Base-by-base conservation (phyloP, 2,113 vertebrate species). In the Furnarius figulus region DNA sequence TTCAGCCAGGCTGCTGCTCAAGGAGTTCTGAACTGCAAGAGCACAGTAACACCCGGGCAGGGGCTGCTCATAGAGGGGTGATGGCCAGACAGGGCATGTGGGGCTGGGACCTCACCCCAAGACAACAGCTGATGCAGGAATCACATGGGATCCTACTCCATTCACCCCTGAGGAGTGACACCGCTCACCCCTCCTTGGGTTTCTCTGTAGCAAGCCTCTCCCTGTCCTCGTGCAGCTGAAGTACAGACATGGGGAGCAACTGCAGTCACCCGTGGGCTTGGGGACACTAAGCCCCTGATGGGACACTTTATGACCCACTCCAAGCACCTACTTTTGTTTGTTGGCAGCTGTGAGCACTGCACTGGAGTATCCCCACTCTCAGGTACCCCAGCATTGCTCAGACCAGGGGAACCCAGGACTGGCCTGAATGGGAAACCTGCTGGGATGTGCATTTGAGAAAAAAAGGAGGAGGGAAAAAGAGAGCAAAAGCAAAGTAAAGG, bases 361-460 rank as follows among this genome's bases (percentile, higher is more conserved):
- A 4, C 4, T 3, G 6, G 18, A 10, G 19, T 17, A 22, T 53
- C 62, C 52, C 47, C 42, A 6, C 35, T 19, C 3, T 1, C 4
- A 1, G 46, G 6, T 18, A 21, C 8, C n/a, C 53, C 0, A 1
- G 13, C 31, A 5, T 15, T 33, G 3, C 40, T 33, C 50, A n/a
- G 31, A 14, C 49, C 1, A 2, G 25, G 35, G 17, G 21, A 24
- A 23, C 2, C 12, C 15, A 39, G 33, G 10, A 14, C 4, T 2
- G 3, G 72, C 58, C 37, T 22, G 14, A 10, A 21, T 2, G 50
- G 25, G 55, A 63, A 55, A 2, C 12, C 14, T 75, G 31, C 55
- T 4, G 9, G 33, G 39, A 28, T 24, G 44, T 7, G 42, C 76
- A 55, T n/a, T 35, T 44, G 37, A 55, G 68, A 27, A 65, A 65